These are phyloP conservation scores for Xylophagus ater DNA, from an alignment of 2,888 invertebrate species.

Conservation along the genomic window DNA sequence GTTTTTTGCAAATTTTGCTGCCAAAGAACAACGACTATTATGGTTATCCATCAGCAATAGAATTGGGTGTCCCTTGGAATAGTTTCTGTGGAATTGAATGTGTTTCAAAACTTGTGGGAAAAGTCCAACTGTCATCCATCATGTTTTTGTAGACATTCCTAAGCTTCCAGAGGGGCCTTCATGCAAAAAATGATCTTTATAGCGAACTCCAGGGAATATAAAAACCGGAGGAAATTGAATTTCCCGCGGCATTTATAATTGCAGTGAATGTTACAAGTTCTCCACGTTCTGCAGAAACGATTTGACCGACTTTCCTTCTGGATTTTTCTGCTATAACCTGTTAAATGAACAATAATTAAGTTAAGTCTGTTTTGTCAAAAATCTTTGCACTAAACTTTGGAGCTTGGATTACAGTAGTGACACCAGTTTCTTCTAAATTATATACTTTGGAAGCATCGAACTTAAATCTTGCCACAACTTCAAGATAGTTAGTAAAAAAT, in stretches of 20 bases:
- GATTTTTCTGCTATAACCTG: constrained; percentile 19
- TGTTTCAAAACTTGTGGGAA: constrained; percentile 24
- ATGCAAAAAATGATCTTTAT: constrained; percentile 19
- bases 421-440: constrained; percentile 7
- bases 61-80: constrained; percentile 19
- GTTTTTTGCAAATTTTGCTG: constrained; percentile 8
- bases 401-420: constrained; percentile 5
- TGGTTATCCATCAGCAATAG: constrained; percentile 26
- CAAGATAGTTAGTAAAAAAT: constrained; percentile 1
- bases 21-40: constrained; percentile 21
- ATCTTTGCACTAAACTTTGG: not conserved
- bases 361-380: too few relatives aligned
- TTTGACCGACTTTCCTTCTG: constrained; percentile 26
- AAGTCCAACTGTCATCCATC: constrained; percentile 23
- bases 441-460: not conserved
- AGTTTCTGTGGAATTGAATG: constrained; percentile 12
- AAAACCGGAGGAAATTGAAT: constrained; percentile 18
- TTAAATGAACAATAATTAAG: not conserved
- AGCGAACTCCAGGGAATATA: constrained; percentile 18
- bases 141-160: constrained; percentile 21
- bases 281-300: constrained; percentile 30
- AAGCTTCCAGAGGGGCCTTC: constrained; percentile 23
- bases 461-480: not conserved
- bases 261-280: constrained; percentile 27
- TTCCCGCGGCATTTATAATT: constrained; percentile 24